Evolutionary conservation across 2,888 invertebrate species (phyloP).

Genomic region (Epinotia nisella): DNA sequence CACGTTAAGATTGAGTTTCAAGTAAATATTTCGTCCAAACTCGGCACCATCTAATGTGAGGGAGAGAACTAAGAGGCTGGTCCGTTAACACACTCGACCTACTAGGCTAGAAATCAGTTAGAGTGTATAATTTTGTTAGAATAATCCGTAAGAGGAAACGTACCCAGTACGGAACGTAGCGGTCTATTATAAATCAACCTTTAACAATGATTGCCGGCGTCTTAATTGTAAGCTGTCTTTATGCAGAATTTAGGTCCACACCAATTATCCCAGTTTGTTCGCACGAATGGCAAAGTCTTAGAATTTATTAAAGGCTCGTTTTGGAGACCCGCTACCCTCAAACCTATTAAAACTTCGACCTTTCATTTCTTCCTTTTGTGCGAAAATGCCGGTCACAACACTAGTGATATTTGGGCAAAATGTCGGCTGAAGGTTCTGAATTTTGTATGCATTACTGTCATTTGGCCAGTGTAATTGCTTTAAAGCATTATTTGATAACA

Average conservation of each 20-base stretch:
- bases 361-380: conserved; percentile 47
- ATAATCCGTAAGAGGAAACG: conserved; percentile 5
- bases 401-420: conserved; percentile 31
- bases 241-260: conserved; percentile 46
- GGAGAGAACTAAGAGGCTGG: conserved; percentile 4
- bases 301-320: conserved; percentile 54
- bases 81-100: not conserved
- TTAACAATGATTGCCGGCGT: conserved; percentile 50
- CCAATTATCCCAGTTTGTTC: conserved; percentile 48
- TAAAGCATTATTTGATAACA: not conserved
- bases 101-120: not conserved
- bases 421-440: conserved; percentile 10
- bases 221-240: conserved; percentile 51
- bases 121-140: not conserved
- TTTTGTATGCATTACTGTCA: not conserved
- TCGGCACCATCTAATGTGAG: not conserved
- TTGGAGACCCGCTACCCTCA: conserved; percentile 45
- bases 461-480: not conserved
- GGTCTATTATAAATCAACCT: conserved; percentile 43
- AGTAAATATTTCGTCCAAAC: conserved; percentile 14
- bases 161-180: conserved; percentile 4
- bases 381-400: conserved; percentile 36
- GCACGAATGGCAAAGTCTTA: conserved; percentile 51
- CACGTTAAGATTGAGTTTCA: conserved; percentile 21
- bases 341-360: conserved; percentile 49